Evolutionary conservation across 37 sponge, comb jelly and placozoan genomes (phyloP).

Genomic region (Chondrilla cf. caribensis): DNA sequence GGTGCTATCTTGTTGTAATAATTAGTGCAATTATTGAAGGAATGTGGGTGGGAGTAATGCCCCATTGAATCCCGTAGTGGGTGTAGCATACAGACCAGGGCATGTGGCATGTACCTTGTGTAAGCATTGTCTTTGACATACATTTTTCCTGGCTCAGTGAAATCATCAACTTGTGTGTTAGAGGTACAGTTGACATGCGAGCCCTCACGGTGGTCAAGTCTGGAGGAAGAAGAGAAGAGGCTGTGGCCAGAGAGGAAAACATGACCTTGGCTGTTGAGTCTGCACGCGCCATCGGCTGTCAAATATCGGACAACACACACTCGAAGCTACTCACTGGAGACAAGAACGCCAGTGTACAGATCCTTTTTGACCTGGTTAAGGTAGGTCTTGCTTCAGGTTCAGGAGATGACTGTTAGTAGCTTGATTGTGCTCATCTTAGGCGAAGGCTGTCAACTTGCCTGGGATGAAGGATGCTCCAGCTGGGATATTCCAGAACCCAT

Average conservation of each 20-base stretch:
- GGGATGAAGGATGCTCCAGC: constrained; percentile 75
- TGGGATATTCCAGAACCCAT: constrained; percentile 48
- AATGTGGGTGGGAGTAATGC: too few species aligned
- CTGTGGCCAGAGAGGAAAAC: constrained; percentile 68
- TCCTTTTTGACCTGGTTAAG: constrained; percentile 69
- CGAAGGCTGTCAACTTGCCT: constrained; percentile 62
- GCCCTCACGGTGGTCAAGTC: constrained; percentile 50
- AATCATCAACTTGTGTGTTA: constrained; percentile 70
- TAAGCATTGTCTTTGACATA: too few species aligned
- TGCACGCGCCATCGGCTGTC: constrained; percentile 84
- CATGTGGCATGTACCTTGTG: too few species aligned
- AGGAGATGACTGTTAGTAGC: not conserved
- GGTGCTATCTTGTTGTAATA: too few species aligned
- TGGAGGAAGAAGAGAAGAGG: constrained; percentile 1
- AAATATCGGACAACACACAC: constrained; percentile 40
- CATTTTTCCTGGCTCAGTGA: constrained; percentile 35
- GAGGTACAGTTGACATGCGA: constrained; percentile 69
- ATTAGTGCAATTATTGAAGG: too few species aligned
- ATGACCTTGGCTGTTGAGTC: constrained; percentile 82
- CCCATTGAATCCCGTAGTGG: too few species aligned
- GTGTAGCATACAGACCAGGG: too few species aligned
- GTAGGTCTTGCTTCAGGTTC: constrained; percentile 28
- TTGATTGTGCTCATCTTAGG: constrained; percentile 29
- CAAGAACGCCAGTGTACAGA: constrained; percentile 15
- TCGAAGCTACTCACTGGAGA: constrained; percentile 37